Evolutionary conservation across 2,797 vertebrate genomes (phyloP).

Genomic region (Sardinella longiceps): DNA sequence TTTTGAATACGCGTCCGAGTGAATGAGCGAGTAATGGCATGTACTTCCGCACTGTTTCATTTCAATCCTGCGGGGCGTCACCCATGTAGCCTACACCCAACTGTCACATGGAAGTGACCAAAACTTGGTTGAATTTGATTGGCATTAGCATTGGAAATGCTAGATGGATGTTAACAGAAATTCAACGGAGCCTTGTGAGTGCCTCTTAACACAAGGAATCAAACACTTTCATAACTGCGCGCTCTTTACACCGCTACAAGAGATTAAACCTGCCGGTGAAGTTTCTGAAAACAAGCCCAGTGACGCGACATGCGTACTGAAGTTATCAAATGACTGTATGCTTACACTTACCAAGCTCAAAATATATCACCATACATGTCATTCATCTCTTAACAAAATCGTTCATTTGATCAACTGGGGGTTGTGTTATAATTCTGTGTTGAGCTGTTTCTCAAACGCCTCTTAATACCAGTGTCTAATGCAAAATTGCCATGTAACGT

Average conservation of each 20-base stretch:
- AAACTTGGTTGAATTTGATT: constrained; percentile 43
- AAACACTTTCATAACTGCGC: not conserved
- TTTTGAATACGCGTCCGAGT: not conserved
- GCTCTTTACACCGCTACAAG: constrained; percentile 3
- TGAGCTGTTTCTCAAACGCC: not conserved
- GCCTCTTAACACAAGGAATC: not conserved
- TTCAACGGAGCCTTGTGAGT: not conserved
- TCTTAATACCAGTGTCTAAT: not conserved
- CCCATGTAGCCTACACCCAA: constrained; percentile 59
- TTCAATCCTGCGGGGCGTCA: constrained; percentile 79
- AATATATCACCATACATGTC: not conserved
- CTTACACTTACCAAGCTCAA: not conserved
- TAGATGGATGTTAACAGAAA: not conserved
- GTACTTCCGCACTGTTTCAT: constrained; percentile 78
- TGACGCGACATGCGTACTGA: constrained; percentile 1
- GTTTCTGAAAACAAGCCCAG: constrained; percentile 3
- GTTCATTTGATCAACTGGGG: not conserved
- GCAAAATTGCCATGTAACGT: not conserved
- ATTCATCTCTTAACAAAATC: not conserved
- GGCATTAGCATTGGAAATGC: not conserved
- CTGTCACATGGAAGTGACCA: constrained; percentile 48
- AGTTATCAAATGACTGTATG: constrained; percentile 18
- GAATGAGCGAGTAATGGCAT: constrained; percentile 61
- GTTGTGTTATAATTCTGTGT: not conserved
- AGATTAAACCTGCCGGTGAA: constrained; percentile 25